Evolutionary conservation across 2,797 vertebrate genomes (phyloP).

Genomic region (Carcharodon carcharias): DNA sequence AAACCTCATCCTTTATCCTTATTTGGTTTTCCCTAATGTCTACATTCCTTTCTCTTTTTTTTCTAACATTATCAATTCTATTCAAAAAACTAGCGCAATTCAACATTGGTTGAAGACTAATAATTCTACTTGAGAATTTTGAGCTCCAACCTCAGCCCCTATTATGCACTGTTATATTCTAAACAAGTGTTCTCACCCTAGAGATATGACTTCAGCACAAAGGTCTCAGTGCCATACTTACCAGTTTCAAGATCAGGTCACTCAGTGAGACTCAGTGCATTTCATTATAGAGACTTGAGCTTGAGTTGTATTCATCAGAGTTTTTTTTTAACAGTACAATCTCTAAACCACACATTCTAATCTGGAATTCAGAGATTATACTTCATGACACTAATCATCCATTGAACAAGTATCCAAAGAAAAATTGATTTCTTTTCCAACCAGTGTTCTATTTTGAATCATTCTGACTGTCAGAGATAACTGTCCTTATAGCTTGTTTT

Average conservation of each 20-base stretch:
- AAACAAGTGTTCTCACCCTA: not conserved
- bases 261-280: not conserved
- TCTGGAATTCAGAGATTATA: not conserved
- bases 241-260: not conserved
- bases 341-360: not conserved
- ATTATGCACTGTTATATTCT: not conserved
- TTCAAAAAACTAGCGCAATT: not conserved
- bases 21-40: not conserved
- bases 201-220: not conserved
- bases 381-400: not conserved
- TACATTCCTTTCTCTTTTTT: not conserved
- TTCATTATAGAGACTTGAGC: not conserved
- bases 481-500: not conserved
- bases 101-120: not conserved
- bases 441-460: not conserved
- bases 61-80: not conserved
- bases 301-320: too few relatives aligned
- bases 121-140: not conserved
- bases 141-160: not conserved
- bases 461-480: not conserved
- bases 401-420: not conserved
- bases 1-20: not conserved
- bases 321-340: not conserved
- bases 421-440: not conserved
- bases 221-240: not conserved